These are phyloP conservation scores for Chrysolina haemoptera DNA, from an alignment of 2,888 invertebrate genomes.

Conservation along the genomic window DNA sequence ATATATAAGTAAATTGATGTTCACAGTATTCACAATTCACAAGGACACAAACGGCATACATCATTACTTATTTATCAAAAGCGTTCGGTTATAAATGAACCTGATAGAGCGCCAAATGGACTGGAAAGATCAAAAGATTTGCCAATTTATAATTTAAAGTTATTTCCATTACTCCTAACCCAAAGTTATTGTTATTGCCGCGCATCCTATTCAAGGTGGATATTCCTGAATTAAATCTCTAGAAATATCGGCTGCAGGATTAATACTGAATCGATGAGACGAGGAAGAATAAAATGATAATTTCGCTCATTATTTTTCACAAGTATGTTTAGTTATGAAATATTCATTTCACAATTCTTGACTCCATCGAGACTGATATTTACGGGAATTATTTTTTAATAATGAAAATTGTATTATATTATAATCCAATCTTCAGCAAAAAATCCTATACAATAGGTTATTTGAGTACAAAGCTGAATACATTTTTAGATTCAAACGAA, in stretches of 20 bases:
- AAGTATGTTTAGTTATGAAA: no score
- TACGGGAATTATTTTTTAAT: no score
- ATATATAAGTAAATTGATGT: background rate
- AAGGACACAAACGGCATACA: background rate
- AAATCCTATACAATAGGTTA: no score
- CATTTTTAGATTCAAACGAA: no score
- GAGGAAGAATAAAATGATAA: no score
- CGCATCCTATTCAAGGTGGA: background rate
- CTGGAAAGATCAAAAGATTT: slow-evolving; percentile 41
- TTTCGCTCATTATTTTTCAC: no score
- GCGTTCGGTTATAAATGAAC: slow-evolving; percentile 30
- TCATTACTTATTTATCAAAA: slow-evolving; percentile 6
- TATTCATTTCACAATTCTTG: no score
- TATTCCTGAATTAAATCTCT: background rate
- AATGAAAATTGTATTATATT: no score
- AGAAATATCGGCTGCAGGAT: background rate
- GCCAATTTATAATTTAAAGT: slow-evolving; percentile 33
- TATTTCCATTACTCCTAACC: slow-evolving; percentile 27
- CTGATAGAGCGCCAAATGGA: slow-evolving; percentile 34
- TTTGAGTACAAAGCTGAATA: no score
- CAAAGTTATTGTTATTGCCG: slow-evolving; percentile 18
- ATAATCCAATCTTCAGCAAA: no score
- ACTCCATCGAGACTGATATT: no score
- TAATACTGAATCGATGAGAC: no score
- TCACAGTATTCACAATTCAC: background rate